Conservation (phyloP, 2,797 vertebrate genomes). For the Acanthornis magna region DNA sequence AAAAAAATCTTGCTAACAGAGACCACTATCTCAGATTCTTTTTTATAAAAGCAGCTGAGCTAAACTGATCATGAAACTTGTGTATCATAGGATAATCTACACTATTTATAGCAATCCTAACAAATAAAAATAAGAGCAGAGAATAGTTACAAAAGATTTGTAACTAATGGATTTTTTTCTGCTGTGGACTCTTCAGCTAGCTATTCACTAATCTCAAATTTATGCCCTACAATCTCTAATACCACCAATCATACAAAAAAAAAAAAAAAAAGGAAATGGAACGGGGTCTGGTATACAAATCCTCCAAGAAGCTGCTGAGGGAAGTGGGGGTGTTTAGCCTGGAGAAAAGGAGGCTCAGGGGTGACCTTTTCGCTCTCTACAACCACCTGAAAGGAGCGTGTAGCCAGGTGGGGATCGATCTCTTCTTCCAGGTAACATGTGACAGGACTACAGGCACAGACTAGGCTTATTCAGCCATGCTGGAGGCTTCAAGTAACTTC, state of each 20-base stretch:
- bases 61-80: background rate
- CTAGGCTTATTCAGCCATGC: background rate
- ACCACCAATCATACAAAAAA: background rate
- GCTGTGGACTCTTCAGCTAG: background rate
- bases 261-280: background rate
- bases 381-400: background rate
- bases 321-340: background rate
- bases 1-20: background rate
- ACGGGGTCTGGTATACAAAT: background rate
- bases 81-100: background rate
- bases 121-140: background rate
- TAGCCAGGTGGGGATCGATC: accelerated
- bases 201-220: background rate
- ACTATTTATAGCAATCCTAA: background rate
- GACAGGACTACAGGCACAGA: background rate
- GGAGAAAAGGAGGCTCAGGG: background rate
- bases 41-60: background rate
- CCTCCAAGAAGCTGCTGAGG: background rate
- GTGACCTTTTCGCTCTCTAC: background rate
- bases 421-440: background rate
- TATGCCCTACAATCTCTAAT: background rate
- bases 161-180: background rate
- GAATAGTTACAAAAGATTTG: background rate
- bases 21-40: accelerated
- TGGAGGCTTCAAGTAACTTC: background rate